Conservation (phyloP, 2,888 invertebrate genomes). For the Drosophila recens region DNA sequence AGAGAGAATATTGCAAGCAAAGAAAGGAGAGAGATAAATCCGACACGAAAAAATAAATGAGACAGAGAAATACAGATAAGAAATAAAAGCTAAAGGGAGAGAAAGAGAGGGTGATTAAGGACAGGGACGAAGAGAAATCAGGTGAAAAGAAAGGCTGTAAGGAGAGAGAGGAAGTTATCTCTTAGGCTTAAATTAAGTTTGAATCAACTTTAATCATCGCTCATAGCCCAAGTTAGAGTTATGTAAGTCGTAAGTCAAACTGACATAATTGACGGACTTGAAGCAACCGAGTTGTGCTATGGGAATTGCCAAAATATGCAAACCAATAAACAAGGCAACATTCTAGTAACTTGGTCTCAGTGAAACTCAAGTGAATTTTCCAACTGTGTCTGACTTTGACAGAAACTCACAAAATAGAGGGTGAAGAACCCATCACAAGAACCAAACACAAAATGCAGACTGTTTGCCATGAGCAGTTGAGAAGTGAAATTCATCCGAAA, state of each 20-base stretch:
- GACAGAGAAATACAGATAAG: no score
- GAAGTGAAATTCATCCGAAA: background rate
- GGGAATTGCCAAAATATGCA: constrained; percentile 22
- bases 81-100: no score
- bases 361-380: constrained; percentile 5
- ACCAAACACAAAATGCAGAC: background rate
- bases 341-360: constrained; percentile 2
- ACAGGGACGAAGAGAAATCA: no score
- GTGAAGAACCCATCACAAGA: background rate
- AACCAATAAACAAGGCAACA: constrained; percentile 21
- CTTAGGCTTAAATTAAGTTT: no score
- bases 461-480: background rate
- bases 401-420: constrained; percentile 3
- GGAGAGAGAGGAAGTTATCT: no score
- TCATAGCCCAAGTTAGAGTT: no score
- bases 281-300: constrained; percentile 4
- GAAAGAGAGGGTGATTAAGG: no score
- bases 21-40: no score
- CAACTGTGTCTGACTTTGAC: constrained; percentile 6
- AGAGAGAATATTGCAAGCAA: no score
- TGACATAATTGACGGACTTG: constrained; percentile 10
- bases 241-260: background rate
- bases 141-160: no score
- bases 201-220: no score
- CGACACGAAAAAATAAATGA: no score